Evolutionary conservation across 2,888 invertebrate species (phyloP).

Genomic region (Leptogaster cylindrica): DNA sequence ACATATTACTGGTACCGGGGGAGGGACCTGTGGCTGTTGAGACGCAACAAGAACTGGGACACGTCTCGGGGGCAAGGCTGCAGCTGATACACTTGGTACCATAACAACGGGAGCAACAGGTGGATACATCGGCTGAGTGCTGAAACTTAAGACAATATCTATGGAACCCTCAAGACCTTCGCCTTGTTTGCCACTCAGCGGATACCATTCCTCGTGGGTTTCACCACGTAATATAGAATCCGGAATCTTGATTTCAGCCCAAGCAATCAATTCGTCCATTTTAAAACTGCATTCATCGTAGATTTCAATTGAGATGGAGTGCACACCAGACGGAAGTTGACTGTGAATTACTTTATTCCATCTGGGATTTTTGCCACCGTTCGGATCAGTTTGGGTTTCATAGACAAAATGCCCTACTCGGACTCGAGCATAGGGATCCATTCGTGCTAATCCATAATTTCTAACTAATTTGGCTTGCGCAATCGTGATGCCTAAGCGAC

Average conservation of each 20-base stretch:
- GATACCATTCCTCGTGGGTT: constrained; percentile 95
- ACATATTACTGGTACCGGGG: constrained; percentile 58
- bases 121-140: constrained; percentile 63
- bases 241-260: constrained; percentile 90
- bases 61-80: constrained; percentile 49
- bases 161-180: constrained; percentile 93
- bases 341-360: constrained; percentile 93
- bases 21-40: constrained; percentile 55
- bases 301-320: constrained; percentile 88
- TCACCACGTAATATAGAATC: constrained; percentile 82
- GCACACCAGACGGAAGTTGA: constrained; percentile 82
- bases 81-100: constrained; percentile 66
- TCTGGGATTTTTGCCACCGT: constrained; percentile 92
- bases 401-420: constrained; percentile 93
- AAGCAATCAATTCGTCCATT: constrained; percentile 94
- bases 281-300: constrained; percentile 97
- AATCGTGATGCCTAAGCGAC: constrained; percentile 83
- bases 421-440: constrained; percentile 95
- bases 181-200: constrained; percentile 91
- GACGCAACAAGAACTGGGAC: constrained; percentile 56
- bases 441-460: constrained; percentile 92
- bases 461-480: constrained; percentile 90
- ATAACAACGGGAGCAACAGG: constrained; percentile 70
- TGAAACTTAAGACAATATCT: constrained; percentile 84
- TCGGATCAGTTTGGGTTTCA: constrained; percentile 93